Conservation (phyloP, 2,797 vertebrate species). For the Micropoecilia bifurca region DNA sequence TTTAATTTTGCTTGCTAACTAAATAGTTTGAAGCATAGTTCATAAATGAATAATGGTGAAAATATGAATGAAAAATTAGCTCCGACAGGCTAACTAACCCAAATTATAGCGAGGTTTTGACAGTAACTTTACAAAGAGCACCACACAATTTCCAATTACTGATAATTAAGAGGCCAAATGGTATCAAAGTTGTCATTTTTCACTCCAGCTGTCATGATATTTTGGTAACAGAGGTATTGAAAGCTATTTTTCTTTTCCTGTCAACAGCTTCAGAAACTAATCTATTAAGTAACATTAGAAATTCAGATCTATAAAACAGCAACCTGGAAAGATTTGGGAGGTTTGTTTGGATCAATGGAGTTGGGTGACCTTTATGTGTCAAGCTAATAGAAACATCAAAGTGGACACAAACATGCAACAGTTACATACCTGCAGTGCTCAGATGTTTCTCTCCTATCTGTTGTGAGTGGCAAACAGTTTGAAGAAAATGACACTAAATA, state of each 20-base stretch:
- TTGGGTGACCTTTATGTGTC: background rate
- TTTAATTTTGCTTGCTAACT: background rate
- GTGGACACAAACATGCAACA: background rate
- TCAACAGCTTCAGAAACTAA: background rate
- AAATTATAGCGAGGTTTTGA: background rate
- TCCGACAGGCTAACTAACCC: background rate
- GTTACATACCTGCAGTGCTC: background rate
- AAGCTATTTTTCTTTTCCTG: background rate
- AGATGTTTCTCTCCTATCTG: background rate
- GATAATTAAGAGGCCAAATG: background rate
- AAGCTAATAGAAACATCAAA: constrained; percentile 3
- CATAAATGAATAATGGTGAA: background rate
- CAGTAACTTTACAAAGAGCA: background rate
- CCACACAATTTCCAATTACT: background rate
- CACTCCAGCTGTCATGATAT: background rate
- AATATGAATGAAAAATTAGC: background rate
- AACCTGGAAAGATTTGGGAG: background rate
- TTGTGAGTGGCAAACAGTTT: background rate
- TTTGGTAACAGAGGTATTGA: background rate
- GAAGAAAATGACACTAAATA: background rate
- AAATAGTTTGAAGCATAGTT: background rate
- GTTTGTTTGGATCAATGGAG: constrained; percentile 2
- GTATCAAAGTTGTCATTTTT: background rate
- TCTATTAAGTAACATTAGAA: background rate
- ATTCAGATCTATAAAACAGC: background rate